Conservation (phyloP, 2,888 invertebrate species). For the Tolmerus cingulatus region DNA sequence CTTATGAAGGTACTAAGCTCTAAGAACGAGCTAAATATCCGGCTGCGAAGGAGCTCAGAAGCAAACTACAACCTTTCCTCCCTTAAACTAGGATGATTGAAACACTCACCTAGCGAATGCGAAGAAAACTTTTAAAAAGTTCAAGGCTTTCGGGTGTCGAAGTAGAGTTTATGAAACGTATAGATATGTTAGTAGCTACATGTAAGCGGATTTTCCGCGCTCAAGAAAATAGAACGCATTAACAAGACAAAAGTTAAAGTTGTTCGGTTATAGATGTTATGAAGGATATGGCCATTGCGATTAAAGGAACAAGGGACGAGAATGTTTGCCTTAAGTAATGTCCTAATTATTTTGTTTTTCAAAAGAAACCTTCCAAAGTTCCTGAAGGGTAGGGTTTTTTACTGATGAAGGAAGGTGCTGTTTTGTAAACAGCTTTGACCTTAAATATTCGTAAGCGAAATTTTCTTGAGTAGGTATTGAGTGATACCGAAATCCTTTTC, state of each 20-base stretch:
- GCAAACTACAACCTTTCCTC: neutral
- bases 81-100: neutral
- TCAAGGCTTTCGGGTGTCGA: neutral
- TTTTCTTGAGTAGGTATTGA: neutral
- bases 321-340: neutral
- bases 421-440: neutral
- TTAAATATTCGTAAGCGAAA: neutral
- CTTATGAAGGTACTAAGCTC: neutral
- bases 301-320: neutral
- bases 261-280: neutral
- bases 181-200: neutral
- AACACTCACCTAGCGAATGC: neutral
- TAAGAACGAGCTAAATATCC: neutral
- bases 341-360: neutral
- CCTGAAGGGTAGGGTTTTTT: neutral
- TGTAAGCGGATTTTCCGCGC: neutral
- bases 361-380: neutral
- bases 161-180: neutral
- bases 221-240: neutral
- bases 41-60: neutral
- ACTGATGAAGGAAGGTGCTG: neutral
- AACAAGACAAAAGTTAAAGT: neutral
- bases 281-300: neutral
- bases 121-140: conserved; percentile 1
- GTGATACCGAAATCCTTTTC: neutral